A percentile compares a stretch with the other conserved stretches of the same genome.
phyloP scores from a whole-genome alignment of 2,888 invertebrate genomes.

The Eristalis intricaria region DNA sequence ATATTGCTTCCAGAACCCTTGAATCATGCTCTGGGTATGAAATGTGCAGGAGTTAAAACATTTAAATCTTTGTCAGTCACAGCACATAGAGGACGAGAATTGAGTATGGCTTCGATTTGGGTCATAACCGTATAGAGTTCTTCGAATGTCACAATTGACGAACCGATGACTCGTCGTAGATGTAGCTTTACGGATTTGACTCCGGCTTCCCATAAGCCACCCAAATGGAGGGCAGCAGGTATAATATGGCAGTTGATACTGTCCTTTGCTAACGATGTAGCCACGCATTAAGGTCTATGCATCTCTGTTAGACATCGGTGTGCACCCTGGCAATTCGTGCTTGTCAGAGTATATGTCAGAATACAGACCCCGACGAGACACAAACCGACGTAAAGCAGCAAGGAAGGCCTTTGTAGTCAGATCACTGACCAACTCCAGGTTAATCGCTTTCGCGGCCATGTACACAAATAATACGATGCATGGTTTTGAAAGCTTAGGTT shows the following conservation, averaged over 20 bases:
- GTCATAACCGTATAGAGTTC: constrained; percentile 46
- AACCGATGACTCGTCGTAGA: constrained; percentile 29
- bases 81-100: too few species aligned
- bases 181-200: too few species aligned
- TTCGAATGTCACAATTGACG: constrained; percentile 25
- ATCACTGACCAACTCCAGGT: too few species aligned
- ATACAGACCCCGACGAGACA: constrained; percentile 72
- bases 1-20: background rate
- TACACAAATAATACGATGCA: constrained; percentile 73
- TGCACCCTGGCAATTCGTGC: constrained; percentile 10
- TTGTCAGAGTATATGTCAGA: too few species aligned
- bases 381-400: constrained; percentile 73
- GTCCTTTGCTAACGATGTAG: background rate
- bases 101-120: constrained; percentile 55
- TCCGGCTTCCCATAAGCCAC: constrained; percentile 42
- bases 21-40: constrained; percentile 7
- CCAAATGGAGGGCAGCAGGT: constrained; percentile 16
- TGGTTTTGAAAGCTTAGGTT: constrained; percentile 51
- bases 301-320: background rate
- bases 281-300: background rate
- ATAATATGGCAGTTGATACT: constrained; percentile 19
- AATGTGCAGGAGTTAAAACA: constrained; percentile 43
- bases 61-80: constrained; percentile 17
- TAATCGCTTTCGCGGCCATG: constrained; percentile 72
- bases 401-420: too few species aligned